Percentiles rank a stretch among this genome's conserved stretches.
These are phyloP conservation scores for Rhinichthys klamathensis DNA, from an alignment of 2,113 vertebrate genomes.

Conservation along the genomic window DNA sequence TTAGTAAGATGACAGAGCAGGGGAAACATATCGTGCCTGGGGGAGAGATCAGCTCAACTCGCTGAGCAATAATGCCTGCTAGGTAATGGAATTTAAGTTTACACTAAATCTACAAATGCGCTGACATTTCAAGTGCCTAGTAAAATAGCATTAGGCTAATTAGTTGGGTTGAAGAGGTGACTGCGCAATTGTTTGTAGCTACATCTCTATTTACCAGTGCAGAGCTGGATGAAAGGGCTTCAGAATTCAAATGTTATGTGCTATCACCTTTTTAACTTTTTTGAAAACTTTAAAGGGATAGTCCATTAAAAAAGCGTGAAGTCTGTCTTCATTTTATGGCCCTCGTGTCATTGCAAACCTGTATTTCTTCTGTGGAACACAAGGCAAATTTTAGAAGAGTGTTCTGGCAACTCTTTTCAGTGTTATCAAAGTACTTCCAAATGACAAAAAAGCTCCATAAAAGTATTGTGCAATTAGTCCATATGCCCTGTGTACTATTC, in stretches of 20 bases:
- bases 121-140: slow-evolving; percentile 98
- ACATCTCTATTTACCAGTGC: slow-evolving; percentile 49
- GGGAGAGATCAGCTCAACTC: slow-evolving; percentile 77
- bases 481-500: not conserved
- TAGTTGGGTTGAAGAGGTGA: slow-evolving; percentile 69
- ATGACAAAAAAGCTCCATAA: not conserved
- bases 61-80: slow-evolving; percentile 99
- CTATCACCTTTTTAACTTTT: not conserved
- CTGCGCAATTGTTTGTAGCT: slow-evolving; percentile 41
- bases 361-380: not conserved
- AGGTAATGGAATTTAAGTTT: slow-evolving; percentile 99
- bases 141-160: slow-evolving; percentile 99
- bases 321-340: not conserved
- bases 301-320: not conserved
- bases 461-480: not conserved
- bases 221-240: not conserved
- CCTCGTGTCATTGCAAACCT: not conserved
- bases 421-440: not conserved
- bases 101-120: slow-evolving; percentile 97
- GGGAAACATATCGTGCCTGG: slow-evolving; percentile 92
- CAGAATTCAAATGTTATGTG: not conserved
- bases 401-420: not conserved
- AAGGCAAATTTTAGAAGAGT: not conserved
- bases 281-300: not conserved
- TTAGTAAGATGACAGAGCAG: slow-evolving; percentile 99